Base-by-base conservation (phyloP, 2,113 vertebrate genomes). In the Cyanoderma ruficeps region DNA sequence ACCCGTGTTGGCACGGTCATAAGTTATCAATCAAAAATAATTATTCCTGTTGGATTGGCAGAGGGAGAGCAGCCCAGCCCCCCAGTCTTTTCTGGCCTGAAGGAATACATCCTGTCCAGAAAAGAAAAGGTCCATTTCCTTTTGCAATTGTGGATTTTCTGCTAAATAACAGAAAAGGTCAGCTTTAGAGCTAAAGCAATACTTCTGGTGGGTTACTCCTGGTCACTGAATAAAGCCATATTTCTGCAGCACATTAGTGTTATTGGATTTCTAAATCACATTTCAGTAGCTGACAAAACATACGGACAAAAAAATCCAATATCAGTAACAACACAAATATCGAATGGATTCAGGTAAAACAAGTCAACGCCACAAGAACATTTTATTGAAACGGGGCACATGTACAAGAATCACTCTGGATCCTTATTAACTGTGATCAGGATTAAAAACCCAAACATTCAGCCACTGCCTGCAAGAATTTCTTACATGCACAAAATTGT, bases 101-200 rank as follows among this genome's bases (percentile, higher is more conserved):
- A 52, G 52, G 52, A n/a, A 49, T 10, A 22, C 5, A 25, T 28
- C n/a, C 60, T 74, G 41, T 21, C 88, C 65, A 60, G 10, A 64
- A 37, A 55, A 80, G 89, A 59, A 33, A 68, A 61, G 12, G 25
- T 57, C 52, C 6, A n/a, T 81, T 97, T 90, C 84, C 84, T 90
- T 88, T 83, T 59, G 61, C 92, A 96, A 83, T 79, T 20, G 11
- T 59, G 57, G 35, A n/a, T 71, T 95, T 94, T 93, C 82, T 90
- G 85, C 86, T 77, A 96, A 95, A 80, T 57, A 95, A 87, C 75
- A 96, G 69, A 64, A 97, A 97, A 97, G 92, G 91, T 97, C 96
- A 98, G 78, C 76, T 88, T 91, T 72, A 93, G 97, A 97, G 97
- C 97, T 93, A 93, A 97, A 97, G 92, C 52, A 77, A 94, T 96